Percentiles rank a stretch among this genome's conserved stretches.
Evolutionary conservation across 2,113 vertebrate genomes (phyloP).

Genomic region (Festucalex cinctus): DNA sequence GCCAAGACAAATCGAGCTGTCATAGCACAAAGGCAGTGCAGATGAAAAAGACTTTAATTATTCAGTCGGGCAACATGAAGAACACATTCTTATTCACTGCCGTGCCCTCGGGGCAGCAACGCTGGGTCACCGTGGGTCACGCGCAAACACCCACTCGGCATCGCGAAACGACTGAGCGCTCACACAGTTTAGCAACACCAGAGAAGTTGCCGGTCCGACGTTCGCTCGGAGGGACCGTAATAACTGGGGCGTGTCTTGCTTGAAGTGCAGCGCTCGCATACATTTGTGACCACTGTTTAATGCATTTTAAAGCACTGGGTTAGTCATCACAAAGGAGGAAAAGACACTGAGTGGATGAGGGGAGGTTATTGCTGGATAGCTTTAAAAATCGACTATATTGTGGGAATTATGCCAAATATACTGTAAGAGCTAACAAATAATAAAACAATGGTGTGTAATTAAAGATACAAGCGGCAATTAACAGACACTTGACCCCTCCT

Average conservation of each 20-base stretch:
- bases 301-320: neutral
- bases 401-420: neutral
- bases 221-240: constrained; percentile 19
- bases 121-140: constrained; percentile 29
- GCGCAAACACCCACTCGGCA: constrained; percentile 38
- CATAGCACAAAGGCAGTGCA: constrained; percentile 21
- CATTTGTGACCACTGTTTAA: constrained; percentile 5
- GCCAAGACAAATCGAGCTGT: neutral
- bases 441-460: neutral
- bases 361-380: neutral
- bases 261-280: constrained; percentile 8
- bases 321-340: neutral
- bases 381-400: neutral
- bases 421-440: neutral
- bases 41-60: constrained; percentile 36
- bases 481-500: neutral
- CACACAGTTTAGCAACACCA: constrained; percentile 11
- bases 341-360: neutral
- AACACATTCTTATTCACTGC: constrained; percentile 42
- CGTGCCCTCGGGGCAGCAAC: constrained; percentile 22
- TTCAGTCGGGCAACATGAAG: constrained; percentile 28
- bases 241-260: constrained; percentile 1
- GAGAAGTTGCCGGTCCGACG: constrained; percentile 15
- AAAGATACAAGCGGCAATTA: neutral
- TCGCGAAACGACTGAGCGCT: constrained; percentile 9